A percentile compares a stretch with the other conserved stretches of the same genome.
These are phyloP conservation scores for Hoplostethus mediterraneus DNA, from an alignment of 2,797 vertebrate species.

Conservation along the genomic window DNA sequence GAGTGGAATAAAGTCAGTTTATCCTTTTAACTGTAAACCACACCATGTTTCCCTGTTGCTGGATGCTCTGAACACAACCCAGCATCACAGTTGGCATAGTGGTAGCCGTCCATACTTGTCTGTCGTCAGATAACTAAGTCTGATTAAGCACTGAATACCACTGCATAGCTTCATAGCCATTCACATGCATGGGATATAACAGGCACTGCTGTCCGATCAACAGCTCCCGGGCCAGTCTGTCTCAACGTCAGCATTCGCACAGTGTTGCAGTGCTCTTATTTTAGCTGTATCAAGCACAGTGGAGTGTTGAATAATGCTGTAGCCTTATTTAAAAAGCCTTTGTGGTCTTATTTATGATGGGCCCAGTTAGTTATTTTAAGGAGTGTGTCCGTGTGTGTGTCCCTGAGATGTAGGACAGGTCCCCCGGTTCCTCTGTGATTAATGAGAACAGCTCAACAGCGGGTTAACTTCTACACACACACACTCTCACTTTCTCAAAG, in stretches of 20 bases:
- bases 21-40: neutral
- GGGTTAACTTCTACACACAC: conserved; percentile 68
- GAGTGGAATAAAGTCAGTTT: too few relatives aligned
- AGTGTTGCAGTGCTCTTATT: conserved; percentile 37
- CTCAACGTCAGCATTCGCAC: neutral
- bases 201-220: conserved; percentile 24
- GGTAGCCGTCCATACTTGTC: conserved; percentile 52
- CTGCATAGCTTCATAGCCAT: conserved; percentile 39
- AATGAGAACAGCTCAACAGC: conserved; percentile 75
- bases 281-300: conserved; percentile 19
- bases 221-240: conserved; percentile 14
- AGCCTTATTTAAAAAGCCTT: conserved; percentile 65
- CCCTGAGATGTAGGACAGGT: conserved; percentile 79
- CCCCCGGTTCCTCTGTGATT: conserved; percentile 81
- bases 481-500: conserved; percentile 61
- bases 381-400: conserved; percentile 8
- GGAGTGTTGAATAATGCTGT: conserved; percentile 60
- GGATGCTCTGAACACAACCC: conserved; percentile 28
- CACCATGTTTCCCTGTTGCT: neutral
- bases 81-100: conserved; percentile 42
- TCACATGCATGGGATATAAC: conserved; percentile 44
- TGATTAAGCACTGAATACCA: conserved; percentile 49
- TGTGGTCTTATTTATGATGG: conserved; percentile 72
- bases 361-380: conserved; percentile 69
- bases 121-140: conserved; percentile 56